Base-by-base conservation (phyloP, 2,888 invertebrate genomes). In the Zaprionus obscuricornis region DNA sequence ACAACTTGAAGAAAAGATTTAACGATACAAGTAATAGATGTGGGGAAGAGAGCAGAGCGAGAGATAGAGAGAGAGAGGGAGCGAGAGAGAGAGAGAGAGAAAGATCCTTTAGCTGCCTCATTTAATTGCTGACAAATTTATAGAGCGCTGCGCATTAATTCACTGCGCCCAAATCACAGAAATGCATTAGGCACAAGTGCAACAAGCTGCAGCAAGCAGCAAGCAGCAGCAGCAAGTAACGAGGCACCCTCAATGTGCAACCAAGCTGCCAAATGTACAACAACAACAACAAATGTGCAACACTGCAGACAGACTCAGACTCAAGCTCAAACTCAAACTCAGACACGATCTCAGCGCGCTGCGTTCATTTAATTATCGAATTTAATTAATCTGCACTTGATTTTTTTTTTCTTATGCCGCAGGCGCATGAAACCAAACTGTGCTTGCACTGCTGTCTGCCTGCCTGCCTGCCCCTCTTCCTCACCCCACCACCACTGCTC, bases 101-200 rank as follows among this genome's bases (percentile, higher is more conserved):
- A 33, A 17, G 51, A 50, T 49, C 66, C n/a, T n/a, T n/a, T n/a
- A 56, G 52, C 56, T 69, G 69, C 74, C 66, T 84, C 74, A 66
- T 82, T 82, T 86, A 87, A 85, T 87, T 86, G 85, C 87, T 82
- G 86, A 86, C 87, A 86, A 86, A 87, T 87, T 87, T 87, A 87
- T 87, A 87, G 87, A 86, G 84, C 87, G 84, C 60, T 78, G 75
- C 84, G 73, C 87, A 85, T 85, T 81, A 87, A 87, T 86, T 87
- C 65, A 77, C 68, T 84, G 78, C 81, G 84, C 84, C 78, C 86
- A 79, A 88, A 87, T 89, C 87, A 88, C 87, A 75, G 76, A 75
- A 69, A 72, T 81, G 84, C 86, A 86, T 83, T 85, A 83, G 76
- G 49, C 56, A 60, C 50, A 29, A 27, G 45, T 42, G 46, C 58